Percentiles rank a stretch among this genome's conserved stretches.
Conservation (phyloP, 2,797 vertebrate genomes). For the Heteromormyrus szaboi region DNA sequence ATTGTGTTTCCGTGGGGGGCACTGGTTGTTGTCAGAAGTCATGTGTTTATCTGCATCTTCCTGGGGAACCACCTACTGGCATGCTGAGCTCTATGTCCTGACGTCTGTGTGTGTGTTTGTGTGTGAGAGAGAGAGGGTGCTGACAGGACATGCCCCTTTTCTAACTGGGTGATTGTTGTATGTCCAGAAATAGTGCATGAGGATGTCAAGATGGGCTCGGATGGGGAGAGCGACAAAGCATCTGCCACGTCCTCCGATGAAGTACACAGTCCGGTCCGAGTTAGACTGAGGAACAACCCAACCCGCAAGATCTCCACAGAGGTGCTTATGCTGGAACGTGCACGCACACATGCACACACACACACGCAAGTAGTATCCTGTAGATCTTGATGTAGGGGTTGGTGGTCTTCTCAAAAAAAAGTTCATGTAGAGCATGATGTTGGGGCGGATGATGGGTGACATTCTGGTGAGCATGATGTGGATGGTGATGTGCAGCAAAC, state of each 20-base stretch:
- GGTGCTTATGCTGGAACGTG: slow-evolving; percentile 45
- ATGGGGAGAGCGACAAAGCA: slow-evolving; percentile 76
- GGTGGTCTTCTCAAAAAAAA: not conserved
- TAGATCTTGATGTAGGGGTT: not conserved
- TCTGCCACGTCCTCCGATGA: slow-evolving; percentile 75
- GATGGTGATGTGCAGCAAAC: not conserved
- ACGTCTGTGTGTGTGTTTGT: not conserved
- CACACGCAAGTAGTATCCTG: not conserved
- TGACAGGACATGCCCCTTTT: not conserved
- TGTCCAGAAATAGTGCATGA: slow-evolving; percentile 71
- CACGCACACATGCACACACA: not conserved
- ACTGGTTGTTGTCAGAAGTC: not conserved
- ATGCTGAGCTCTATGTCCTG: not conserved
- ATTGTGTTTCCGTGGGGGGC: not conserved
- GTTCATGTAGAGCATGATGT: not conserved
- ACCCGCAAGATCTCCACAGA: slow-evolving; percentile 74
- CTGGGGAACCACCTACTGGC: not conserved
- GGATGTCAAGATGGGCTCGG: slow-evolving; percentile 78
- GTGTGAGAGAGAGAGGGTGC: not conserved
- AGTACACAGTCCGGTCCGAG: slow-evolving; percentile 55
- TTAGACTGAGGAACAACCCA: slow-evolving; percentile 64
- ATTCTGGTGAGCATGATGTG: not conserved
- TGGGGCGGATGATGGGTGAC: not conserved
- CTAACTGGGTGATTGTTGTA: not conserved
- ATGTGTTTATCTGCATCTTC: not conserved